Base-by-base conservation (phyloP, 1,140 invertebrate genomes). In the Mylabris phalerata region DNA sequence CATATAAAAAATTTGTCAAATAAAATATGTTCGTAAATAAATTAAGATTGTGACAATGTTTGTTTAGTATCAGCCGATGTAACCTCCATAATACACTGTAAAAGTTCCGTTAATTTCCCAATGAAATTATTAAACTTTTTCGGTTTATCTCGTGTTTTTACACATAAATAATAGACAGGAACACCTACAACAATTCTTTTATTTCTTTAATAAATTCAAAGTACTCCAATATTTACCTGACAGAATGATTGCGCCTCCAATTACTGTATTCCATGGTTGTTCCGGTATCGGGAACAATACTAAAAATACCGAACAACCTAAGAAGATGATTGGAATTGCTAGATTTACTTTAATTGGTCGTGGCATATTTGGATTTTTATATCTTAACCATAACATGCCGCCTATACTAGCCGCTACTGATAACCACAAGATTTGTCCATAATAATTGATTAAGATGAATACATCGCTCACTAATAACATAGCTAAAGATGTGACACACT, bases 91-190 rank as follows among this genome's bases (percentile, higher is more conserved):
- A 77, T 47, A 64, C 75, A 76, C 61, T 82, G 80, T 26, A 80
- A 60, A 66, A 76, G 75, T 59, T 72, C 73, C 41, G 80, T 68
- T 7, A 77, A 54, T 48, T 67, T 68, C 38, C 65, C 71, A 0
- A 75, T 77, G 55, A 72, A 65, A 6, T 51, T 59, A 48, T 77
- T 63, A 59, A 78, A 80, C 11, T 42, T 5, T 9, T 65, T 63
- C 11, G 71, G 80, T 72, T 94, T 95, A 25, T 82, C 84, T 68
- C 89, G 80, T 89, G 90, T 93, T 62, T 84, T 82, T 7, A 97
- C 88, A 64, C 91, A 94, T 0, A 94, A 54, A 56, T 89, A 84
- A 73, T 97, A 98, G 1, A 97, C 87, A 3, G 95, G 95, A 60
- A 98, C 84, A 7, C 93, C 94, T 70, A 59, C 57, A 66, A 59